phyloP scores from a whole-genome alignment of 2,888 invertebrate species.

The Caenorhabditis sp. region DNA sequence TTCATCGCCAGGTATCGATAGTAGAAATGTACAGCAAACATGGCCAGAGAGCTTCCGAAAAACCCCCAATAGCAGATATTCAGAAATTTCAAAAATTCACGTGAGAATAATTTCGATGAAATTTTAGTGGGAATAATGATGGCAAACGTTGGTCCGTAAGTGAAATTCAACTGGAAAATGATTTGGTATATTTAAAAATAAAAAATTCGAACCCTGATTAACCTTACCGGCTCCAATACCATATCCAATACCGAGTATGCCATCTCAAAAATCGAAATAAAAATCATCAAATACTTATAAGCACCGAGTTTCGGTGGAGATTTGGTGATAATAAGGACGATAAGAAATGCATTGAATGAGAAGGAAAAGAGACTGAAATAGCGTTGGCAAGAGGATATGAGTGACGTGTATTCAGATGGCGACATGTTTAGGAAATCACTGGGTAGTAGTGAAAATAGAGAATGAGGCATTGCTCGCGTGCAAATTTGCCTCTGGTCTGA shows the following conservation, averaged over 20 bases:
- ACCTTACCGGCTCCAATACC: conserved; percentile 16
- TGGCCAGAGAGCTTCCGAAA: conserved; percentile 28
- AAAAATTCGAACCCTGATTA: too few relatives aligned
- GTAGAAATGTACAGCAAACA: conserved; percentile 21
- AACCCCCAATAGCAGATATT: conserved; percentile 17
- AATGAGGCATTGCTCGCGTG: too few relatives aligned
- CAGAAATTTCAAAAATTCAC: not conserved
- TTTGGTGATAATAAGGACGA: conserved; percentile 23
- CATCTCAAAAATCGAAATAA: conserved; percentile 33
- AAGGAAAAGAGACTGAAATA: conserved; percentile 21
- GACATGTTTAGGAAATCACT: not conserved
- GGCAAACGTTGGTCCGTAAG: not conserved
- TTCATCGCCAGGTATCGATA: conserved; percentile 27
- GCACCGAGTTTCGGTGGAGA: conserved; percentile 28
- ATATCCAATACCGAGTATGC: conserved; percentile 27
- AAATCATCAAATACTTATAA: conserved; percentile 32
- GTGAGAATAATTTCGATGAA: too few relatives aligned
- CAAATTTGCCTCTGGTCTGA: too few relatives aligned
- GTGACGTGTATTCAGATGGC: not conserved
- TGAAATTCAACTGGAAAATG: not conserved
- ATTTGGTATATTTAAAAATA: too few relatives aligned
- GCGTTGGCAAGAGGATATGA: conserved; percentile 14
- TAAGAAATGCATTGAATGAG: conserved; percentile 32
- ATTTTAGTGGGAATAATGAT: not conserved
- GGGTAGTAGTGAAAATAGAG: too few relatives aligned